A percentile compares a stretch with the other conserved stretches of the same genome.
These are phyloP conservation scores for Camponotus pennsylvanicus DNA, from an alignment of 1,140 invertebrate species.

Conservation along the genomic window DNA sequence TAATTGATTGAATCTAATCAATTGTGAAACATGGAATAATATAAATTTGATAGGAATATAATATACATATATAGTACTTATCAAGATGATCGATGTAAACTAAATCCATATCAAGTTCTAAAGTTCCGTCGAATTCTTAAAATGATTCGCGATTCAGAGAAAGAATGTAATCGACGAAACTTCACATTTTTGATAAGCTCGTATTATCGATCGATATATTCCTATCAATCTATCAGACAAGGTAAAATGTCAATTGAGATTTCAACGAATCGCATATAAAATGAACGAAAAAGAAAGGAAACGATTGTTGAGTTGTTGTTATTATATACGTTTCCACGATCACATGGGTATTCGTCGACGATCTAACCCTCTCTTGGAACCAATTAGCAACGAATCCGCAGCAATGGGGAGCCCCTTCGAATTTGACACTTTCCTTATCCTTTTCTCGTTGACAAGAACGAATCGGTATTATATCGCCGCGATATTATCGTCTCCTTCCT, in stretches of 20 bases:
- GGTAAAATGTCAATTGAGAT: neutral
- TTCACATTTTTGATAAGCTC: neutral
- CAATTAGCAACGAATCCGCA: constrained; percentile 19
- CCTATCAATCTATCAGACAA: neutral
- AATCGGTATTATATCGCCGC: constrained; percentile 12
- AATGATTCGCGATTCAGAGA: neutral
- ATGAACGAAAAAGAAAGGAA: neutral
- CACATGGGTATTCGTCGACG: neutral
- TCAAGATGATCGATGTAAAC: too few species aligned
- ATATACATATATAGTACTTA: too few species aligned
- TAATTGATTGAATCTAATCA: too few species aligned
- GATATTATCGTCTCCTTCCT: neutral
- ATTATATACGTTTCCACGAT: neutral
- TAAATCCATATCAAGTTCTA: neutral
- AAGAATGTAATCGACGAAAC: neutral
- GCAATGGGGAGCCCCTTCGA: neutral
- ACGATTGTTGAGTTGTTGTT: constrained; percentile 11
- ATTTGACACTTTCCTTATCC: constrained; percentile 43
- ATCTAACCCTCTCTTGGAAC: neutral
- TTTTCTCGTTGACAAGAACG: constrained; percentile 14
- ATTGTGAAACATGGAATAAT: too few species aligned
- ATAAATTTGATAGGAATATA: too few species aligned
- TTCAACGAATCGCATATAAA: neutral
- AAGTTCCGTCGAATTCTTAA: neutral
- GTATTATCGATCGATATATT: neutral